Evolutionary conservation across 2,113 vertebrate species (phyloP).

Genomic region (Hymenochirus boettgeri): DNA sequence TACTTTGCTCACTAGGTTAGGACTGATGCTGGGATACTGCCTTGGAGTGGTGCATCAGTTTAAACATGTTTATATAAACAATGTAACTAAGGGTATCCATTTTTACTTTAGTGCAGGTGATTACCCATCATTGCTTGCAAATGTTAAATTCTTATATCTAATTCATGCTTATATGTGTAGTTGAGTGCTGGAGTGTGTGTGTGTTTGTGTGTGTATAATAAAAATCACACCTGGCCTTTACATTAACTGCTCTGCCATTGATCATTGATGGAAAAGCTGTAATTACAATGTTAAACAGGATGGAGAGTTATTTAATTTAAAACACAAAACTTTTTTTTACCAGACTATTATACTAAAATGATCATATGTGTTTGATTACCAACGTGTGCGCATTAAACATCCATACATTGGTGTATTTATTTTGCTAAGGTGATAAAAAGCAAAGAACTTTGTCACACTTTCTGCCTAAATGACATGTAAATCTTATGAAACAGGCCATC

Average conservation of each 20-base stretch:
- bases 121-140: too few relatives aligned
- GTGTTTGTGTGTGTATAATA: background rate
- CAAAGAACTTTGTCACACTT: constrained; percentile 44
- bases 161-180: too few relatives aligned
- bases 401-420: constrained; percentile 13
- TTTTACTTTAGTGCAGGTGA: too few relatives aligned
- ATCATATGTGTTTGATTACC: constrained; percentile 28
- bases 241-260: background rate
- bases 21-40: too few relatives aligned
- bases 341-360: constrained; percentile 6
- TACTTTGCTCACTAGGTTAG: too few relatives aligned
- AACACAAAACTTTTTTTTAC: background rate
- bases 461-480: constrained; percentile 53
- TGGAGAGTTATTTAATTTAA: background rate
- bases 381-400: constrained; percentile 24
- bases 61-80: too few relatives aligned
- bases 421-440: constrained; percentile 27
- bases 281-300: background rate
- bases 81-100: too few relatives aligned
- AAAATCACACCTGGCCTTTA: background rate
- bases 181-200: too few relatives aligned
- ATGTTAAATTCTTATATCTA: too few relatives aligned
- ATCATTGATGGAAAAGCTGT: background rate
- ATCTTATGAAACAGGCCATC: constrained; percentile 53
- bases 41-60: too few relatives aligned